Base-by-base conservation (phyloP, 2,888 invertebrate genomes). In the Arrhopalites spinosus region DNA sequence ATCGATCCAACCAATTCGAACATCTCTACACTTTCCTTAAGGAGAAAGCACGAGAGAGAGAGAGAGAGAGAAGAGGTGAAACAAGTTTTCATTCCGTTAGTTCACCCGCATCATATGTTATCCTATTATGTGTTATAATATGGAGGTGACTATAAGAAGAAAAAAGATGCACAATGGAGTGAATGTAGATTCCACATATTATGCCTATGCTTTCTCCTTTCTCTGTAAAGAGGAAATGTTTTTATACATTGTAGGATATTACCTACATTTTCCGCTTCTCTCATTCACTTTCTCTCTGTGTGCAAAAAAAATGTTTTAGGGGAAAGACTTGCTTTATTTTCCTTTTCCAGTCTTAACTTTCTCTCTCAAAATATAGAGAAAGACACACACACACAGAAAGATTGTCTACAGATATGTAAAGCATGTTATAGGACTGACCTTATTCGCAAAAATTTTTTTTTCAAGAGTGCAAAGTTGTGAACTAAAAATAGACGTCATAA, bases 1-100 rank as follows among this genome's bases (percentile, higher is more conserved):
- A 72, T 72, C 71, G 71, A 72, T 72, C 71, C 71, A 72, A 8
- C 17, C 50, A 3, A 50, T 17, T 50, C 50, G 2, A 50, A 5
- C 15, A 2, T 50, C n/a, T n/a, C 50, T n/a, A 11, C 11, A 36
- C 11, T 11, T 50, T 50, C 15, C 50, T n/a, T n/a, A 5, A n/a
- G n/a, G 45, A 45, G 45, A 45, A 45, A 7, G 45, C 7, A 15
- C 7, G 45, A 15, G 15, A 45, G 45, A 45, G 45, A 45, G 45
- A 45, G 45, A 45, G 45, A 45, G 45, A 45, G 45, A 45, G 45
- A 45, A 45, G 8, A 15, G 15, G 45, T 45, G 45, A 15, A 45
- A 45, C 45, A 45, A 50, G 3, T 17, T 50, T 50, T 50, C 50
- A 50, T 17, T n/a, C 50, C 50, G 8, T n/a, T 17, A 5, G 3